Evolutionary conservation across 2,888 invertebrate species (phyloP).

Genomic region (Agrenia bidenticulata): DNA sequence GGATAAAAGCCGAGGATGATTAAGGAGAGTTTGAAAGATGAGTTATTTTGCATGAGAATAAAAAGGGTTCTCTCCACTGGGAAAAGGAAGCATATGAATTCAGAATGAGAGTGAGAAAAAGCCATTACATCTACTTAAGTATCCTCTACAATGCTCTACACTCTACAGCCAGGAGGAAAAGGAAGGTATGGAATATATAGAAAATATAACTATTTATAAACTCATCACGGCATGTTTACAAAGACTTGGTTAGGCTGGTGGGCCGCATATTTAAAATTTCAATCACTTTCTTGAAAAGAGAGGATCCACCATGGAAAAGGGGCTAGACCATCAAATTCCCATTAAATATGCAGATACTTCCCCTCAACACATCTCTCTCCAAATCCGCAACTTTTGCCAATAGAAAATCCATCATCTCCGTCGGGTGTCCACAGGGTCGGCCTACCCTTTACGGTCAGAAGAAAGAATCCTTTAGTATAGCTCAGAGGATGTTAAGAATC

Average conservation of each 20-base stretch:
- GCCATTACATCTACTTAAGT: not conserved
- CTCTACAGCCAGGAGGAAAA: not conserved
- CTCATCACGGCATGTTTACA: conserved; percentile 6
- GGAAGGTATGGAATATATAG: not conserved
- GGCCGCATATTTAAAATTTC: conserved; percentile 14
- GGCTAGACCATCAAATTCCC: conserved; percentile 46
- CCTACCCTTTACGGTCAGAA: no score
- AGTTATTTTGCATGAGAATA: conserved; percentile 12
- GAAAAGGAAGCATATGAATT: conserved; percentile 8
- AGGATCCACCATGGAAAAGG: not conserved
- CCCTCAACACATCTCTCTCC: conserved; percentile 12
- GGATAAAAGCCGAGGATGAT: conserved; percentile 2
- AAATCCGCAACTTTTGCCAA: conserved; percentile 12
- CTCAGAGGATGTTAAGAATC: no score
- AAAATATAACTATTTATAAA: conserved; percentile 2
- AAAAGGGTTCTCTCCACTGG: not conserved
- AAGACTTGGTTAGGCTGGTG: not conserved
- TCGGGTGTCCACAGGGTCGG: no score
- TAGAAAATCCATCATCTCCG: conserved; percentile 8
- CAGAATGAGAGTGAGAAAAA: not conserved
- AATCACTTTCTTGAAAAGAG: conserved; percentile 16
- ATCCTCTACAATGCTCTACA: no score
- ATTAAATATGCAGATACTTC: conserved; percentile 51
- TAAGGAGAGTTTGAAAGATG: conserved; percentile 1
- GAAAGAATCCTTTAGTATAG: no score